These are phyloP conservation scores for Sus cebifrons DNA, from an alignment of 2,797 vertebrate genomes.

Conservation along the genomic window DNA sequence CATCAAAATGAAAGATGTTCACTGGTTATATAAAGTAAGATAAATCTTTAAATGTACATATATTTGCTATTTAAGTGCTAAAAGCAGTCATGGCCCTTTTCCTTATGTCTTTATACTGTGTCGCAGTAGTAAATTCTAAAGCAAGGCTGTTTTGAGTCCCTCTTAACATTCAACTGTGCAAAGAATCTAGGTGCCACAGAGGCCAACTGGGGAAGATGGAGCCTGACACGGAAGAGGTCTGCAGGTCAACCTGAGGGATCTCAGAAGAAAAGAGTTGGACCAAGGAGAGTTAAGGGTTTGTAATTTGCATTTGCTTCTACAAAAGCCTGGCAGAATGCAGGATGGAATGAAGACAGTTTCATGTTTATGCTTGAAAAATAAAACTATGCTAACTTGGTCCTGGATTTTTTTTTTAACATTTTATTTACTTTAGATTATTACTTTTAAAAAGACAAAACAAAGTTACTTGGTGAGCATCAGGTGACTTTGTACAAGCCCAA, in stretches of 20 bases:
- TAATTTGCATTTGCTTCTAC: not conserved
- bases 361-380: not conserved
- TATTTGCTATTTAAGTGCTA: not conserved
- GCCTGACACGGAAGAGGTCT: not conserved
- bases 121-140: not conserved
- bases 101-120: not conserved
- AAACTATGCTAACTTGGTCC: not conserved
- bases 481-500: not conserved
- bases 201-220: not conserved
- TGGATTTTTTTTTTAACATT: not conserved
- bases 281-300: not conserved
- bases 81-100: not conserved
- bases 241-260: not conserved
- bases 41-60: not conserved
- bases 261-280: not conserved
- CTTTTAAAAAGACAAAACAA: conserved; percentile 6
- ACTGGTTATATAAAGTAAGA: not conserved
- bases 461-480: not conserved
- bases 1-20: not conserved
- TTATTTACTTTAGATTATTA: conserved; percentile 3
- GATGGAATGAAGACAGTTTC: not conserved
- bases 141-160: not conserved
- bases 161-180: conserved; percentile 35
- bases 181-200: not conserved
- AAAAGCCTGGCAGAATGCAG: not conserved